Evolutionary conservation across 2,797 vertebrate genomes (phyloP).

Genomic region (Hoplostethus mediterraneus): DNA sequence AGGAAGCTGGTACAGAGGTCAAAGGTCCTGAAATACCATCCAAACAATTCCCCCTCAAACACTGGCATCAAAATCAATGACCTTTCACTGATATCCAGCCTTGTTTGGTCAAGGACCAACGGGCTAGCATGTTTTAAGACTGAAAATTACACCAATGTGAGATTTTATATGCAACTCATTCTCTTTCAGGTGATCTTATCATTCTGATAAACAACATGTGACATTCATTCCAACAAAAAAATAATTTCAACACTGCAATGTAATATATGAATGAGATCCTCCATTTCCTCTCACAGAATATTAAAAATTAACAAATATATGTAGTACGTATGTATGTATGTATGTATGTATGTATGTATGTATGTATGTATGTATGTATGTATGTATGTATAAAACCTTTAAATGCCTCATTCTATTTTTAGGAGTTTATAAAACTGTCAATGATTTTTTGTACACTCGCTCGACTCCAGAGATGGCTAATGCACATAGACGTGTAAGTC

Average conservation of each 20-base stretch:
- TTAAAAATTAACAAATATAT: too few species aligned
- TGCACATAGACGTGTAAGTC: conserved; percentile 7
- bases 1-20: neutral
- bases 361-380: too few species aligned
- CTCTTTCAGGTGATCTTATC: neutral
- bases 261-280: neutral
- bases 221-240: neutral
- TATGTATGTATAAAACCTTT: neutral
- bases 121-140: neutral
- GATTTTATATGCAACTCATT: neutral
- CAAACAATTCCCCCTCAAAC: too few species aligned
- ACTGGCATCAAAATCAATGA: neutral
- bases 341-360: neutral
- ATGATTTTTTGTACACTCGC: neutral
- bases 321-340: neutral
- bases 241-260: neutral
- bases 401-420: neutral
- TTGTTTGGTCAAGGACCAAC: conserved; percentile 12
- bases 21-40: neutral
- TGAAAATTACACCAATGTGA: neutral
- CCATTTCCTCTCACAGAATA: neutral
- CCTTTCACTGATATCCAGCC: conserved; percentile 5
- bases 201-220: neutral
- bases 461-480: neutral
- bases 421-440: neutral